Conservation (phyloP, 2,888 invertebrate species). For the Sarcophaga caerulescens region DNA sequence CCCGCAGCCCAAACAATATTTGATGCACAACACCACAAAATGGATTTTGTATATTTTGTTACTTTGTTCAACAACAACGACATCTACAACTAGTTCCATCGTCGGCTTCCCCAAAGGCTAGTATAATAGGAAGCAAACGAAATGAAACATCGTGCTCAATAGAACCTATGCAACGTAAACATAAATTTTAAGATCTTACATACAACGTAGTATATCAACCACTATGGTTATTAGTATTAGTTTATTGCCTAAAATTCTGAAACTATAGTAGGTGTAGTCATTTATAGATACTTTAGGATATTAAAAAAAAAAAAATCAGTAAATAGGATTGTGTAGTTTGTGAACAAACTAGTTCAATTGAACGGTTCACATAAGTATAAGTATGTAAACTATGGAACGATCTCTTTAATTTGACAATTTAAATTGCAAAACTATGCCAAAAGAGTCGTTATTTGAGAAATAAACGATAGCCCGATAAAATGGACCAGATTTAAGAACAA, state of each 20-base stretch:
- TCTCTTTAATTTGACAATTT: no score
- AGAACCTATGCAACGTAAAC: constrained; percentile 37
- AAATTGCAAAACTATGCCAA: no score
- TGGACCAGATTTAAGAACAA: no score
- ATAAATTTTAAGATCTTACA: constrained; percentile 44
- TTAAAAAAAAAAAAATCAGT: no score
- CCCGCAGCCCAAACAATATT: constrained; percentile 81
- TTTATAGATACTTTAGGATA: no score
- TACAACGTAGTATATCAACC: not conserved
- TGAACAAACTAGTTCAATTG: no score
- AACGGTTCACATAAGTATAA: no score
- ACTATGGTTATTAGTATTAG: not conserved
- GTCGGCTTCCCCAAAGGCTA: constrained; percentile 74
- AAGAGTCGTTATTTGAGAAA: no score
- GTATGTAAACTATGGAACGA: no score
- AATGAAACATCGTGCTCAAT: constrained; percentile 33
- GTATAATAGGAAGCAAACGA: constrained; percentile 70
- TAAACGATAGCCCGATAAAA: no score
- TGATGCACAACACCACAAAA: constrained; percentile 81
- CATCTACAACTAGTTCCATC: constrained; percentile 73
- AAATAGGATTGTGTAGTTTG: no score
- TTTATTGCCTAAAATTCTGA: not conserved
- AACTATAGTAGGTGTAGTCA: no score
- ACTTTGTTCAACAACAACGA: constrained; percentile 76
- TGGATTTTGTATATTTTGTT: constrained; percentile 80